Evolutionary conservation across 2,113 vertebrate species (phyloP), one percentile per base, ranked within the genome.

Genomic region (Megaceryle torquata): DNA sequence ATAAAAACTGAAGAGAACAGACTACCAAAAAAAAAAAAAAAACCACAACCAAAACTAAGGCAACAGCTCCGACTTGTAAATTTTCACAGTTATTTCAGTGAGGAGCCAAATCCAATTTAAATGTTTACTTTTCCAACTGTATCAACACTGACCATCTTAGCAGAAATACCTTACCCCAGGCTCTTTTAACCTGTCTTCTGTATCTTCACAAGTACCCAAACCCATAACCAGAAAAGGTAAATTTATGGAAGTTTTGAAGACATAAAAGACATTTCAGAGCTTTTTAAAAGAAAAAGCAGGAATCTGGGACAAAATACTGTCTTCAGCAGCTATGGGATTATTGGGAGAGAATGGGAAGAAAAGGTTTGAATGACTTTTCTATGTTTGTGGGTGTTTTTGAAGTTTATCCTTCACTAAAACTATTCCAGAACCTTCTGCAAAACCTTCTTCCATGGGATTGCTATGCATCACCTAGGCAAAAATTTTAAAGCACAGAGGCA

Each of bases 51-150:
- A 37, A 37, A 37, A 37, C 37, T 37, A 37, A 93, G 35, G 46
- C 63, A 91, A 78, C 28, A 77, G 59, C 75, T 82, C 8, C 0
- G 35, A 69, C 31, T 5, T 89, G 65, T 87, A 76, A 86, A 76
- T 46, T 85, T 78, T 69, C 77, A 60, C 63, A 77, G 83, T 85
- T 89, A 82, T 69, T 84, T 82, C 70, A 93, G 44, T 8, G 17
- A 79, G 37, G 44, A 91, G 88, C 33, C 63, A 93, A 95, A 92
- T 74, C 59, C 74, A 94, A 86, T 82, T 79, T 72, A 92, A 95
- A 77, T 2, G 5, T 82, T 92, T 65, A 33, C 44, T 84, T 87
- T 93, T 88, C 4, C 5, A 78, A 60, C 79, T 63, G 51, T 50
- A 64, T 56, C 76, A 88, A 86, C 31, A 41, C 13, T 44, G 72